These are phyloP conservation scores for Sphinx pinastri DNA, from an alignment of 2,888 invertebrate species.

Conservation along the genomic window DNA sequence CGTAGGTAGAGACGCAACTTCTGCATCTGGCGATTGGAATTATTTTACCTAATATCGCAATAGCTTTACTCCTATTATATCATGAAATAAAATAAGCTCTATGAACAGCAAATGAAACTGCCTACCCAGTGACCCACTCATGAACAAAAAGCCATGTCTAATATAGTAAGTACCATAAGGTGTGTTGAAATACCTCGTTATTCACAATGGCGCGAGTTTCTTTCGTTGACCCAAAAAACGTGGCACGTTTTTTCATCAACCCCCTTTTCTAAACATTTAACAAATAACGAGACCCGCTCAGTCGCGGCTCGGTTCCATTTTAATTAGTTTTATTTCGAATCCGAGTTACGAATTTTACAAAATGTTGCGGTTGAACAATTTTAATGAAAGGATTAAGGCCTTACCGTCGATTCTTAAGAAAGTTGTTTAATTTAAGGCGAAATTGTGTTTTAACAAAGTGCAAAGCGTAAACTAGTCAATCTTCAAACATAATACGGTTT, in stretches of 20 bases:
- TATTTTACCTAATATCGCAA: no score
- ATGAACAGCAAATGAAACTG: no score
- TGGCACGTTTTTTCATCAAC: conserved; percentile 16
- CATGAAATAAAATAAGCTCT: no score
- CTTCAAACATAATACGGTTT: conserved; percentile 27
- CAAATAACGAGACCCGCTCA: conserved; percentile 33
- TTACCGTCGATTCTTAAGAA: conserved; percentile 53
- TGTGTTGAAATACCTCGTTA: background rate
- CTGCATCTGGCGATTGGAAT: no score
- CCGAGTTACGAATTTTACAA: conserved; percentile 68
- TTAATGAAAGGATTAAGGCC: conserved; percentile 70
- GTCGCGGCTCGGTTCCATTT: conserved; percentile 50
- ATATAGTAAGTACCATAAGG: background rate
- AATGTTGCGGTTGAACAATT: conserved; percentile 74
- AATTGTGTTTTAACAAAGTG: conserved; percentile 54
- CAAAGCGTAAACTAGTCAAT: conserved; percentile 46
- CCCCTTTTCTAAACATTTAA: conserved; percentile 37
- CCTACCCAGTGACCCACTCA: no score
- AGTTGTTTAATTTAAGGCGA: conserved; percentile 64
- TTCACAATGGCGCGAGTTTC: background rate
- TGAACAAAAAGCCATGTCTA: background rate
- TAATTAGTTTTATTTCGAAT: conserved; percentile 77
- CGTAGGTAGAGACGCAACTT: no score
- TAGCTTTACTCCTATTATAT: no score
- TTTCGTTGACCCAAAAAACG: conserved; percentile 15